Percentiles rank a stretch among this genome's conserved stretches.
phyloP scores from a whole-genome alignment of 2,888 invertebrate genomes.

The Chrysolina oricalcia region DNA sequence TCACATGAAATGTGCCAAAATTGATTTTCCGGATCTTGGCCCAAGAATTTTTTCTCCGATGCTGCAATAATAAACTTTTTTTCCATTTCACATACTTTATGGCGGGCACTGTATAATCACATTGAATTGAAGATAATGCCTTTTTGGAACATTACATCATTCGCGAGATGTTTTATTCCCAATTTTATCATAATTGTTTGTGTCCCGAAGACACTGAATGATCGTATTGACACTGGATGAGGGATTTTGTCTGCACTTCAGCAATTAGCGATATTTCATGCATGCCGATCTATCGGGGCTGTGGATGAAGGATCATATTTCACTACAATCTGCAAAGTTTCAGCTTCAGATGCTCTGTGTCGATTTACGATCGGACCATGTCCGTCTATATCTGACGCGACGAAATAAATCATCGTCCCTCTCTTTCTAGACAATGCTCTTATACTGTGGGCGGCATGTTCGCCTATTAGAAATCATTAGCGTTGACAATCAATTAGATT shows the following conservation, averaged over 20 bases:
- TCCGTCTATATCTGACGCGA: constrained; percentile 23
- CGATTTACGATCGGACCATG: constrained; percentile 66
- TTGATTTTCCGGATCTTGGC: too few species aligned
- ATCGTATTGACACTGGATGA: background rate
- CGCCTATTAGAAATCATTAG: constrained; percentile 17
- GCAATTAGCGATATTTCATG: constrained; percentile 66
- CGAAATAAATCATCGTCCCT: constrained; percentile 13
- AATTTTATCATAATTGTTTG: too few species aligned
- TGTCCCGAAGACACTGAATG: too few species aligned
- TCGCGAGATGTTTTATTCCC: too few species aligned
- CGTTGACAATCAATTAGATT: constrained; percentile 5
- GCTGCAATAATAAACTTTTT: too few species aligned
- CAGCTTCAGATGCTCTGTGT: constrained; percentile 67
- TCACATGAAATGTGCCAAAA: too few species aligned
- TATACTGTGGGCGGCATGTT: background rate
- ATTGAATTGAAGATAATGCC: too few species aligned
- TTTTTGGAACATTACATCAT: too few species aligned
- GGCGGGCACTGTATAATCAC: too few species aligned
- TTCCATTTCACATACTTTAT: too few species aligned
- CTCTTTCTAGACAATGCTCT: constrained; percentile 21
- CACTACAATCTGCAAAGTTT: constrained; percentile 68
- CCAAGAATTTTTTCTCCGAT: too few species aligned
- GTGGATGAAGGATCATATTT: constrained; percentile 70
- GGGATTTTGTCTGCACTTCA: constrained; percentile 53
- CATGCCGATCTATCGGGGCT: constrained; percentile 65